Conservation (phyloP, 2,113 vertebrate species). For the Pogonocichla stellata region DNA sequence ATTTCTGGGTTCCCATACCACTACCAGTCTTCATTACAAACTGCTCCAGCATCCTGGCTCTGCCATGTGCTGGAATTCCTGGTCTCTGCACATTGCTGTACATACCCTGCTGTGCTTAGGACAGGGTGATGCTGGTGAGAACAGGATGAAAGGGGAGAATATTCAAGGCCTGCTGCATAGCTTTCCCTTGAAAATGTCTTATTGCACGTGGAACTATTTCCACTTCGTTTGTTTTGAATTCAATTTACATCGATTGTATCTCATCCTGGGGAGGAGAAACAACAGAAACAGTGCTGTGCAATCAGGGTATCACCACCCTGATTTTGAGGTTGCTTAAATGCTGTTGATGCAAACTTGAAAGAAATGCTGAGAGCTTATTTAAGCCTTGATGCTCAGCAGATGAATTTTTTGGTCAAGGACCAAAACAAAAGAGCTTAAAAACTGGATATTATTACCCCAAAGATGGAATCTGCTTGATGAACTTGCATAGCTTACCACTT, state of each 20-base stretch:
- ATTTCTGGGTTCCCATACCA: not conserved
- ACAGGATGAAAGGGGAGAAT: not conserved
- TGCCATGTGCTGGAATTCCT: not conserved
- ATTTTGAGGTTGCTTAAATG: not conserved
- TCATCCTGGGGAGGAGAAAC: not conserved
- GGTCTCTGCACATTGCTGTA: slow-evolving; percentile 13
- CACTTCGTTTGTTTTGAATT: not conserved
- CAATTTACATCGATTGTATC: not conserved
- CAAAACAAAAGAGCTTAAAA: not conserved
- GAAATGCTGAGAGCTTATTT: not conserved
- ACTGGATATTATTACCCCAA: not conserved
- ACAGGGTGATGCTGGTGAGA: slow-evolving; percentile 25
- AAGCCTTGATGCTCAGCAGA: not conserved
- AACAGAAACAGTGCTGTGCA: not conserved
- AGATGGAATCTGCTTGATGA: not conserved
- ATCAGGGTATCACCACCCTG: not conserved
- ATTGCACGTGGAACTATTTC: not conserved
- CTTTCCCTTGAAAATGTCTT: not conserved
- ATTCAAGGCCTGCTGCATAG: not conserved
- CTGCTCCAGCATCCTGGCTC: not conserved
- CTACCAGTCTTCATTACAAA: not conserved
- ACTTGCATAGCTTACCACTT: not conserved
- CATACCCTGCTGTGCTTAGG: not conserved
- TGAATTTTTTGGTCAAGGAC: not conserved
- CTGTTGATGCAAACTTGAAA: not conserved